Conservation (phyloP, 1,140 invertebrate genomes). For the Octopus sinensis region DNA sequence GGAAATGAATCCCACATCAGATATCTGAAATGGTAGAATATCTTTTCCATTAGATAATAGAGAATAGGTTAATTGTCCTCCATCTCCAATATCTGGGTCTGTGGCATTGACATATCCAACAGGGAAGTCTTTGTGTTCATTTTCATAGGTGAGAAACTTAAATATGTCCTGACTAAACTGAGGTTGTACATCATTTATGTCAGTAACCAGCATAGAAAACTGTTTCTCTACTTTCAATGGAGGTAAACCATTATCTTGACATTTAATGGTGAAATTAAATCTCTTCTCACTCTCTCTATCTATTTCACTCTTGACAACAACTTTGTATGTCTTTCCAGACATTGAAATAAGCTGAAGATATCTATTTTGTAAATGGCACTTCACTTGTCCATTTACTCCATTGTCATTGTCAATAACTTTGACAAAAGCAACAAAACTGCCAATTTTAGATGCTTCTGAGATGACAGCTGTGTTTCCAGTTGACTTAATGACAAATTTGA, state of each 20-base stretch:
- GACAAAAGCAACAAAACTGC: conserved; percentile 39
- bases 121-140: conserved; percentile 67
- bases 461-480: conserved; percentile 24
- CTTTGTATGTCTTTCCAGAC: conserved; percentile 32
- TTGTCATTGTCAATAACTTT: conserved; percentile 39
- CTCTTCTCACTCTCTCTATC: conserved; percentile 24
- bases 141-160: conserved; percentile 14
- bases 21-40: conserved; percentile 22
- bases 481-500: conserved; percentile 32
- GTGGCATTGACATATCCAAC: conserved; percentile 76
- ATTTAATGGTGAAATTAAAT: conserved; percentile 32
- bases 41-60: conserved; percentile 64
- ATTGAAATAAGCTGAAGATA: conserved; percentile 34
- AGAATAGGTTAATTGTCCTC: conserved; percentile 72
- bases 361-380: conserved; percentile 31
- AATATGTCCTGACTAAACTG: conserved; percentile 66
- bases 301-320: conserved; percentile 26
- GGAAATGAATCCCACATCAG: no score
- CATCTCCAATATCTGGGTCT: conserved; percentile 80
- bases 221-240: conserved; percentile 42
- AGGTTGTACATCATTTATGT: conserved; percentile 89
- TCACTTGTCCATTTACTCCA: conserved; percentile 39
- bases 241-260: conserved; percentile 34
- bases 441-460: conserved; percentile 33
- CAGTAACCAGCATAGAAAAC: conserved; percentile 80